A percentile compares a stretch with the other conserved stretches of the same genome.
These are phyloP conservation scores for Hydractinia symbiolongicarpus DNA, from an alignment of 30 jellyfish, hydroid and myxozoan genomes.

Conservation along the genomic window DNA sequence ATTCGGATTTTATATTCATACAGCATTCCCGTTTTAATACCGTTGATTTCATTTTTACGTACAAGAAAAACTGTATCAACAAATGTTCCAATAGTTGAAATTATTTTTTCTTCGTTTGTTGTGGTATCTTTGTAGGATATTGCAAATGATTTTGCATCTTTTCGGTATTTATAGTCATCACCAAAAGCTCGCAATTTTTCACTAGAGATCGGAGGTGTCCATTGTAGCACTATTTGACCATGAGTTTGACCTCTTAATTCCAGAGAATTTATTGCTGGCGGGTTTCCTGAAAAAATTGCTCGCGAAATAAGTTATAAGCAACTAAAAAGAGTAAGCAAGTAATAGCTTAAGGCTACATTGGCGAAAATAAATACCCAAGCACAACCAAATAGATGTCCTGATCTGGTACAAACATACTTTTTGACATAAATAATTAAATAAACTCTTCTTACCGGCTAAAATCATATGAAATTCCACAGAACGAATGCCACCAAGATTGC, in stretches of 20 bases:
- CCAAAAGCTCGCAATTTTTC: conserved; percentile 14
- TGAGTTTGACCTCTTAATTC: background rate
- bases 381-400: too few species aligned
- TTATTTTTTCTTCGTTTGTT: background rate
- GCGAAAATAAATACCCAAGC: too few species aligned
- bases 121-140: conserved; percentile 4
- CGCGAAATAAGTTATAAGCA: background rate
- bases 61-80: background rate
- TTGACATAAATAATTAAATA: too few species aligned
- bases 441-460: conserved; percentile 16
- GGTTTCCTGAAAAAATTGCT: conserved; percentile 11
- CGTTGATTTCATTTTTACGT: background rate
- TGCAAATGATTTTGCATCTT: conserved; percentile 11
- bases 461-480: background rate
- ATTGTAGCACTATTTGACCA: background rate
- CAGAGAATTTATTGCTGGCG: conserved; percentile 12
- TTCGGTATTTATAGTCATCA: background rate
- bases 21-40: conserved; percentile 1
- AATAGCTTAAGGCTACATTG: too few species aligned
- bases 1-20: conserved; percentile 17
- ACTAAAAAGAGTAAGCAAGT: too few species aligned
- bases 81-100: background rate
- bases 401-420: too few species aligned
- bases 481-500: conserved; percentile 10
- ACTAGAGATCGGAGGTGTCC: conserved; percentile 17